phyloP scores from a whole-genome alignment of 2,113 vertebrate genomes.

The Alethe diademata region DNA sequence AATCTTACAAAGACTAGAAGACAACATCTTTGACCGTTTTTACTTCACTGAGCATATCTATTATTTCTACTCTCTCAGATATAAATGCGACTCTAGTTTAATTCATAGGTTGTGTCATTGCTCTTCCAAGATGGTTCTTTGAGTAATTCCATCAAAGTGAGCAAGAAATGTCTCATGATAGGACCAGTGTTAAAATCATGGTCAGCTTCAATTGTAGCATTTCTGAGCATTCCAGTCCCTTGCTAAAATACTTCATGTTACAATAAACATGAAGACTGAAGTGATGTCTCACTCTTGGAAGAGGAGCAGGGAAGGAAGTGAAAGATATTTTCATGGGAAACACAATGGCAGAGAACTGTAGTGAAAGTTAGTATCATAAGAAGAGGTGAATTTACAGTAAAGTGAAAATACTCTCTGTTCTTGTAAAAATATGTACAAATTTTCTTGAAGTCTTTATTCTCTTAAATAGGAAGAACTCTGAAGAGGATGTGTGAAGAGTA shows the following conservation, averaged over 20 bases:
- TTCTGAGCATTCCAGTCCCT: neutral
- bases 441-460: neutral
- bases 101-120: neutral
- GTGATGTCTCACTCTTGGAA: neutral
- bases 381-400: neutral
- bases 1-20: neutral
- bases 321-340: neutral
- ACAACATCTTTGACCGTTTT: neutral
- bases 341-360: neutral
- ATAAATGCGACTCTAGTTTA: neutral
- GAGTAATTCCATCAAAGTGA: neutral
- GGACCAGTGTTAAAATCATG: neutral
- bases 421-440: accelerated
- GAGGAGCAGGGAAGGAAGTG: neutral
- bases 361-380: neutral
- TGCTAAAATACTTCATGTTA: neutral
- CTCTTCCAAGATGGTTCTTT: neutral
- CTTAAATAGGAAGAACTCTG: neutral
- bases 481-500: neutral
- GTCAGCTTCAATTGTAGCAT: neutral
- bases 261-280: neutral
- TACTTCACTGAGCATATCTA: neutral
- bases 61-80: neutral
- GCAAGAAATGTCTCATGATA: neutral
- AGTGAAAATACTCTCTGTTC: neutral